Evolutionary conservation across 1,140 invertebrate genomes (phyloP).

Genomic region (Cotesia typhae): DNA sequence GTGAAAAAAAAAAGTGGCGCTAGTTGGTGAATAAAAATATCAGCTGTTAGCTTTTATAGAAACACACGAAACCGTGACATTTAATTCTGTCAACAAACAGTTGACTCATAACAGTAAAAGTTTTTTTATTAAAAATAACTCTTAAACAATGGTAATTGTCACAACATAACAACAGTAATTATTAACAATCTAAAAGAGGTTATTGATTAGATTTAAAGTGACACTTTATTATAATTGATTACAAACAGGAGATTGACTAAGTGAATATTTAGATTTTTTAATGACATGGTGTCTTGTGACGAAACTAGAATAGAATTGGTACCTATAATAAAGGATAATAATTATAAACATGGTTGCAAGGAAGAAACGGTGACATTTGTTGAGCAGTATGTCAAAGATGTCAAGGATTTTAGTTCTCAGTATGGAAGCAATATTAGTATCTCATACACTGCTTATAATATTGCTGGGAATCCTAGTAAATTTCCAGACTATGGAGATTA

Average conservation of each 20-base stretch:
- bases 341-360: constrained; percentile 38
- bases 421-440: constrained; percentile 88
- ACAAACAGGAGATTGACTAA: neutral
- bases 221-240: too few relatives aligned
- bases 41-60: too few relatives aligned
- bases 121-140: too few relatives aligned
- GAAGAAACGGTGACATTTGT: constrained; percentile 60
- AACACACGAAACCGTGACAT: too few relatives aligned
- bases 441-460: constrained; percentile 87
- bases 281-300: constrained; percentile 56
- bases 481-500: constrained; percentile 91
- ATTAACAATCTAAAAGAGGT: neutral
- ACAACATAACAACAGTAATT: neutral
- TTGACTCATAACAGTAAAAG: too few relatives aligned
- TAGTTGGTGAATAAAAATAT: too few relatives aligned
- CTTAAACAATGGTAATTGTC: neutral
- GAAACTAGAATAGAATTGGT: constrained; percentile 50
- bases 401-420: constrained; percentile 87
- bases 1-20: too few relatives aligned
- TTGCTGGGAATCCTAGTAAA: constrained; percentile 82
- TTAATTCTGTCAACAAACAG: too few relatives aligned
- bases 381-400: constrained; percentile 75
- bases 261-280: constrained; percentile 2
- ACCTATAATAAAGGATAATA: constrained; percentile 47
- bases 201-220: too few relatives aligned